Percentiles rank a stretch among this genome's conserved stretches.
phyloP scores from a whole-genome alignment of 1,140 invertebrate genomes.

The Aleiodes sp. region DNA sequence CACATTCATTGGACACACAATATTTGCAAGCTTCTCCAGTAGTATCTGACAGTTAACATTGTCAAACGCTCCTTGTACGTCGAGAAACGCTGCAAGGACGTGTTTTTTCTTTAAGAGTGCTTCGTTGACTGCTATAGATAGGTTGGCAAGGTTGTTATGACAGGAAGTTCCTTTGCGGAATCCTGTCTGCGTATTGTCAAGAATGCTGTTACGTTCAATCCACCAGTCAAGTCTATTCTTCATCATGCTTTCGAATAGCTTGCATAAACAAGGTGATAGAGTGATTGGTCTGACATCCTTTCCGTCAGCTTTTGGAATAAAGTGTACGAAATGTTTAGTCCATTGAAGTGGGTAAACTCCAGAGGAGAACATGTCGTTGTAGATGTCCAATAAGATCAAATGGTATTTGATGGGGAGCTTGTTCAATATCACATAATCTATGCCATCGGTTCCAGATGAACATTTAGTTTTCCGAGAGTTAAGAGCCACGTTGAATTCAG shows the following conservation, averaged over 20 bases:
- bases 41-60: conserved; percentile 24
- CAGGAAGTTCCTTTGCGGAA: conserved; percentile 19
- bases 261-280: conserved; percentile 8
- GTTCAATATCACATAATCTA: conserved; percentile 6
- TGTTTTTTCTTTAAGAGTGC: background rate
- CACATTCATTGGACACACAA: background rate
- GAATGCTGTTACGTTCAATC: background rate
- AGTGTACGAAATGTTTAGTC: conserved; percentile 17
- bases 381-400: conserved; percentile 24
- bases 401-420: conserved; percentile 4
- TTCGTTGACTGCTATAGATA: background rate
- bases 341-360: background rate
- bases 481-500: conserved; percentile 14
- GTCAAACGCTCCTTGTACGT: conserved; percentile 23
- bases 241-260: conserved; percentile 24
- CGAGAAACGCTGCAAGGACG: conserved; percentile 6
- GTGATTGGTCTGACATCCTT: conserved; percentile 14
- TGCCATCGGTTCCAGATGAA: conserved; percentile 14
- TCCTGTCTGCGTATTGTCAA: background rate
- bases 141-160: conserved; percentile 1
- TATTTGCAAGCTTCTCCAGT: conserved; percentile 23
- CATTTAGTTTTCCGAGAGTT: background rate
- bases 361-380: background rate
- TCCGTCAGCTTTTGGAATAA: conserved; percentile 13
- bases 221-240: conserved; percentile 25